A percentile compares a stretch with the other conserved stretches of the same genome.
phyloP scores from a whole-genome alignment of 2,888 invertebrate genomes.

The Campaea margaritaria region DNA sequence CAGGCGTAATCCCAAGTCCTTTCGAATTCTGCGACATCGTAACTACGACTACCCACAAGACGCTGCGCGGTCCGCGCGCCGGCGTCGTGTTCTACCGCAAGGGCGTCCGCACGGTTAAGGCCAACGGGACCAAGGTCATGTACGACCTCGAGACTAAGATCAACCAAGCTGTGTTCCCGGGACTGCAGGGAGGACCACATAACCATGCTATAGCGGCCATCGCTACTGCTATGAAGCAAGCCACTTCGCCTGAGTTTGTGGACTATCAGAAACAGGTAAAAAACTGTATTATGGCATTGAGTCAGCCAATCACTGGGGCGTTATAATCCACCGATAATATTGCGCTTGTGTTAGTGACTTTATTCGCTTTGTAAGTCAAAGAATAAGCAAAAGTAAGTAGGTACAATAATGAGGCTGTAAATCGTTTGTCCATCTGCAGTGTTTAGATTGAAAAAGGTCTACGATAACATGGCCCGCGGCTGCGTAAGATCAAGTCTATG shows the following conservation, averaged over 20 bases:
- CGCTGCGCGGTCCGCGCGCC: constrained; percentile 94
- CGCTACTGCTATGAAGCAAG: constrained; percentile 97
- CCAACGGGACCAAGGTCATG: constrained; percentile 92
- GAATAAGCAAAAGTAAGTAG: no score
- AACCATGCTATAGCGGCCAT: constrained; percentile 98
- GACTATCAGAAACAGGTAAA: constrained; percentile 94
- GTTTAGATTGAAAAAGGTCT: no score
- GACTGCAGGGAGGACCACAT: constrained; percentile 98
- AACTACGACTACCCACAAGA: constrained; percentile 98
- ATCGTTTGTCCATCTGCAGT: no score
- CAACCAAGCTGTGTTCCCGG: constrained; percentile 96
- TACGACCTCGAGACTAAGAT: constrained; percentile 96
- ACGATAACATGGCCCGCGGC: no score
- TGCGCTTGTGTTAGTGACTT: no score
- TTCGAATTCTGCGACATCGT: constrained; percentile 97
- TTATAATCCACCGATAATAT: no score
- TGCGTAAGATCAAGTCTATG: no score
- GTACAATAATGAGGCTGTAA: no score
- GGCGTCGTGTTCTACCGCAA: constrained; percentile 97
- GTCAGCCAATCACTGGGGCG: no score
- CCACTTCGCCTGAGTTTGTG: constrained; percentile 91
- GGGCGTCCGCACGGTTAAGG: constrained; percentile 91
- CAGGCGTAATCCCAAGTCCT: constrained; percentile 93
- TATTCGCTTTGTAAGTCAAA: no score
- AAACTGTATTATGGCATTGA: no score